These are phyloP conservation scores for Netelia fuscicornis DNA, from an alignment of 2,888 invertebrate genomes.

Conservation along the genomic window DNA sequence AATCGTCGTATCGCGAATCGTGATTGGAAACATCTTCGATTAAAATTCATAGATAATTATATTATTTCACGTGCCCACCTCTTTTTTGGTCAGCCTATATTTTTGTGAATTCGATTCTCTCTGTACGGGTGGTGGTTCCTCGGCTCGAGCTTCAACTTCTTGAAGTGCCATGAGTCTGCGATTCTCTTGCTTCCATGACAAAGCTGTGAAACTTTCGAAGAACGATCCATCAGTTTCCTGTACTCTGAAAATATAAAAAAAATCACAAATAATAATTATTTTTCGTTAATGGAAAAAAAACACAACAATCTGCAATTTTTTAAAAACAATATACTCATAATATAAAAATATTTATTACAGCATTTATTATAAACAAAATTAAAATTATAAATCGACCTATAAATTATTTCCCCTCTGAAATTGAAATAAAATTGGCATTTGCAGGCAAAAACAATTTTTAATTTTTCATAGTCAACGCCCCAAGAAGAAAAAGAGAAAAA, in stretches of 20 bases:
- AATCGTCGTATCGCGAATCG: not conserved
- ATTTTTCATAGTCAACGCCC: too few species aligned
- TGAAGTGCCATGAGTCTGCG: constrained; percentile 92
- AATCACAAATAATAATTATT: constrained; percentile 1
- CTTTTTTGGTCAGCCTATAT: constrained; percentile 78
- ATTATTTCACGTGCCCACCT: constrained; percentile 69
- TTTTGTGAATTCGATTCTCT: constrained; percentile 83
- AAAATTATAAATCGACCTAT: too few species aligned
- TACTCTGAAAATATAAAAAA: constrained; percentile 87
- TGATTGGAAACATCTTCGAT: not conserved
- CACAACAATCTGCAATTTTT: too few species aligned
- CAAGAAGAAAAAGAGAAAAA: too few species aligned
- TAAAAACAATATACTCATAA: too few species aligned
- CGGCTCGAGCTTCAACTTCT: constrained; percentile 89
- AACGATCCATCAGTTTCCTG: constrained; percentile 97
- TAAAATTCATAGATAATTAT: not conserved
- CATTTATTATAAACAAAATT: too few species aligned
- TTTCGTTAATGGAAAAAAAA: not conserved
- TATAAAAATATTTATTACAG: too few species aligned
- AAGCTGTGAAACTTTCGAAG: constrained; percentile 96
- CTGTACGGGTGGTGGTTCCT: constrained; percentile 86
- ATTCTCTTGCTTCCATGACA: constrained; percentile 97
- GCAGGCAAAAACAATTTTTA: too few species aligned
- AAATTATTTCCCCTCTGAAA: too few species aligned
- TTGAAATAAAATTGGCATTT: too few species aligned